Base-by-base conservation (phyloP, 1,140 invertebrate genomes). In the Phymastichus coffea region DNA sequence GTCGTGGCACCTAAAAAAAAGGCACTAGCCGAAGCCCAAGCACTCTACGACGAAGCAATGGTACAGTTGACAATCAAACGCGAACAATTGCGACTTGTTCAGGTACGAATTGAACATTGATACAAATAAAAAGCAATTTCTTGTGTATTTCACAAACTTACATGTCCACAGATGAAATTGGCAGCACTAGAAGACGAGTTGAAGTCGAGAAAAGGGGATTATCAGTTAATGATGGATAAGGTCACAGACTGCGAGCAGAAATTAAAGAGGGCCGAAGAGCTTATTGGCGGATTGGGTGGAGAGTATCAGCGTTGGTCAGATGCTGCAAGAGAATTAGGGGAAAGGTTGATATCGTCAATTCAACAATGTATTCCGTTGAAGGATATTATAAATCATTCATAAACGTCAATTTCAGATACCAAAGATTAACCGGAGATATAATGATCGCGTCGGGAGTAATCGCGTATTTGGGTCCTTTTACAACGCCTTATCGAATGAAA, bases 391-490 rank as follows among this genome's bases (percentile, higher is more conserved):
- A 23, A 26, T 43, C 19, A 15, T 17, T 41, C 38, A 41, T 12
- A 7, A 33, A 33, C 12, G 28, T 33, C 12, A 33, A 66, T 60
- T 61, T 1, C 4, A 84, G 88, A 52, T 92, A 91, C 44, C 20
- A 71, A 62, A 64, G 63, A 25, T 58, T 83, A 74, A 71, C 75
- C 81, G 92, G 94, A 17, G 92, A 97, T 73, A 86, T 96, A 20
- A 81, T 97, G 57, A 86, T 97, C 28, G 89, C 91, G 9, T 88
- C 93, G 15, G 94, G 91, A 20, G 84, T 95, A 1, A 91, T 97
- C 7, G 92, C 93, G 3, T 97, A 97, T 75, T 80, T 97, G 25
- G 95, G 94, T 22, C 90, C 94, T 8, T 97, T 96, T 69, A 95
- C 93, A 10, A 86, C 87, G 52, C 83, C 84, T 14, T 92, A 89